Evolutionary conservation across 2,797 vertebrate species (phyloP).

Genomic region (Leptatherina wallacei): DNA sequence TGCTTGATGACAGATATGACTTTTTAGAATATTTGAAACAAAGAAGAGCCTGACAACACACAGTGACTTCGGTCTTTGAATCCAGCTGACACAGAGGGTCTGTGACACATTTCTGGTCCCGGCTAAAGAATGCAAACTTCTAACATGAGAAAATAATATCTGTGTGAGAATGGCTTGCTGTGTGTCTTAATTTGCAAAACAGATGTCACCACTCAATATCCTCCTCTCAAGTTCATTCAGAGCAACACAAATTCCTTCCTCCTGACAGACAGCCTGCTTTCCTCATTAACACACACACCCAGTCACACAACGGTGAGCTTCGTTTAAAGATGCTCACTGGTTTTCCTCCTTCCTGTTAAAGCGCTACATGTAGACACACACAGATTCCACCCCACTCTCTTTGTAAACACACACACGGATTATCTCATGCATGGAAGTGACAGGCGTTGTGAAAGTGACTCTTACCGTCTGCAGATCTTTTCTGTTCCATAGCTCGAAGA

Average conservation of each 20-base stretch:
- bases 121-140: conserved; percentile 45
- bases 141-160: conserved; percentile 68
- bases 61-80: neutral
- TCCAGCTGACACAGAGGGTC: neutral
- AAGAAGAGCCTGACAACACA: neutral
- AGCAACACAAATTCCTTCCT: conserved; percentile 80
- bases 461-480: conserved; percentile 80
- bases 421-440: conserved; percentile 35
- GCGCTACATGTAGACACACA: conserved; percentile 39
- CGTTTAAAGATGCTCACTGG: conserved; percentile 44
- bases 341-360: conserved; percentile 39
- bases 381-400: conserved; percentile 29
- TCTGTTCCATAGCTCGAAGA: conserved; percentile 74
- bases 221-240: conserved; percentile 81
- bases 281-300: conserved; percentile 69
- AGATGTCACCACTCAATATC: conserved; percentile 80
- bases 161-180: conserved; percentile 68
- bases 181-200: conserved; percentile 74
- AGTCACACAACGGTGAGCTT: conserved; percentile 32
- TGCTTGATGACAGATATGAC: neutral
- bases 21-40: neutral
- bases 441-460: conserved; percentile 50
- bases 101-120: conserved; percentile 35
- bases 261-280: conserved; percentile 77
- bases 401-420: conserved; percentile 31